These are phyloP conservation scores for Indicator indicator DNA, from an alignment of 2,113 vertebrate species.

Conservation along the genomic window DNA sequence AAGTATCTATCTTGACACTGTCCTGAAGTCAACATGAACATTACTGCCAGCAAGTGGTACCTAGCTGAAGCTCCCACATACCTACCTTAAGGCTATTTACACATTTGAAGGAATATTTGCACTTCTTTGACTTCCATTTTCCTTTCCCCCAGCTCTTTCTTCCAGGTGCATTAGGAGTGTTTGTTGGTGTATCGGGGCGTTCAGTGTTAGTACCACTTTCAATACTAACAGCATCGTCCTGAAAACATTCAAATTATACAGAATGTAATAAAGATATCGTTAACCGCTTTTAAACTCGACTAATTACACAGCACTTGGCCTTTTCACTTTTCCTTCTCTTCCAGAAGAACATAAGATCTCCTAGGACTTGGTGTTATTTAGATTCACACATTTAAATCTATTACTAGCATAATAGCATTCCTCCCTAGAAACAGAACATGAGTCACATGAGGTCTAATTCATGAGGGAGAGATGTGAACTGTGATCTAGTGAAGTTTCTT, in stretches of 20 bases:
- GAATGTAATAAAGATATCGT: background rate
- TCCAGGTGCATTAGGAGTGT: conserved; percentile 93
- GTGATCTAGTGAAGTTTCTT: background rate
- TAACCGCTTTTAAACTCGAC: background rate
- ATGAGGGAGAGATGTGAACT: background rate
- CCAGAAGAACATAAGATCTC: background rate
- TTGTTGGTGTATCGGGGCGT: conserved; percentile 96
- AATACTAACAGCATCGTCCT: conserved; percentile 95
- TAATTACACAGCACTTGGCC: background rate
- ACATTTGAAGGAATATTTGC: conserved; percentile 98
- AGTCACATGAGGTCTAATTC: conserved; percentile 6
- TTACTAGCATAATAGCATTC: background rate
- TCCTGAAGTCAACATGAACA: background rate
- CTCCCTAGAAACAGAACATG: background rate
- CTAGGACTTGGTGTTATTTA: background rate
- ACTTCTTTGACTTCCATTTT: conserved; percentile 99
- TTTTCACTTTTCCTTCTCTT: background rate
- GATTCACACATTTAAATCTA: background rate
- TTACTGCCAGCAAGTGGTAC: background rate
- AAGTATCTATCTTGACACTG: background rate
- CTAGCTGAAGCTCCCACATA: background rate
- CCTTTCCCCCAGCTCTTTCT: conserved; percentile 99
- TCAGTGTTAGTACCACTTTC: conserved; percentile 95
- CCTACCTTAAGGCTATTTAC: conserved; percentile 95
- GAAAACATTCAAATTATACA: background rate